A percentile compares a stretch with the other conserved stretches of the same genome.
Conservation (phyloP, 1,140 invertebrate genomes). For the Ooceraea biroi region DNA sequence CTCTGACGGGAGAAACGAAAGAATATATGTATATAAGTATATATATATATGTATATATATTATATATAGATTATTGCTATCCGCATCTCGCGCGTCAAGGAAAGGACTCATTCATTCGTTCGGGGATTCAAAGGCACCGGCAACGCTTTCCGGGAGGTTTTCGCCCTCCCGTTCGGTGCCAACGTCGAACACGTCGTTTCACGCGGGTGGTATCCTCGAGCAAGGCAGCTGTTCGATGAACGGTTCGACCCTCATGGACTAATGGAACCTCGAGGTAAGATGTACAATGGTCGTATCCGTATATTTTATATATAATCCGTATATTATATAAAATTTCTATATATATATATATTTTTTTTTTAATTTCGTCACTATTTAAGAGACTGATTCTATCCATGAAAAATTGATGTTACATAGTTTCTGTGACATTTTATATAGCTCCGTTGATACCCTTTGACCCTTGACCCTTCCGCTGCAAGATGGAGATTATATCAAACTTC, state of each 20-base stretch:
- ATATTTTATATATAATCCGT: too few species aligned
- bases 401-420: too few species aligned
- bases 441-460: background rate
- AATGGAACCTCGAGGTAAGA: background rate
- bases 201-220: background rate
- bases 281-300: background rate
- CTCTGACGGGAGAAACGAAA: slow-evolving; percentile 58
- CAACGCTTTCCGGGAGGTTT: slow-evolving; percentile 73
- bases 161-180: slow-evolving; percentile 58
- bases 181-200: slow-evolving; percentile 55
- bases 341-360: too few species aligned
- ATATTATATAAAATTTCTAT: too few species aligned
- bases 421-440: too few species aligned
- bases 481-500: background rate
- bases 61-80: slow-evolving; percentile 64
- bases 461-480: slow-evolving; percentile 3
- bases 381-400: too few species aligned
- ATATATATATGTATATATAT: too few species aligned
- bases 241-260: slow-evolving; percentile 6
- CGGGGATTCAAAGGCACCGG: slow-evolving; percentile 79
- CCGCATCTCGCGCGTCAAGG: slow-evolving; percentile 55
- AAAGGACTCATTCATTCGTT: slow-evolving; percentile 66
- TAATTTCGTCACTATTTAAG: too few species aligned
- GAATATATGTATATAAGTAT: background rate
- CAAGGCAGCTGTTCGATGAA: background rate